phyloP scores from a whole-genome alignment of 2,888 invertebrate genomes.

The Tineola bisselliella region DNA sequence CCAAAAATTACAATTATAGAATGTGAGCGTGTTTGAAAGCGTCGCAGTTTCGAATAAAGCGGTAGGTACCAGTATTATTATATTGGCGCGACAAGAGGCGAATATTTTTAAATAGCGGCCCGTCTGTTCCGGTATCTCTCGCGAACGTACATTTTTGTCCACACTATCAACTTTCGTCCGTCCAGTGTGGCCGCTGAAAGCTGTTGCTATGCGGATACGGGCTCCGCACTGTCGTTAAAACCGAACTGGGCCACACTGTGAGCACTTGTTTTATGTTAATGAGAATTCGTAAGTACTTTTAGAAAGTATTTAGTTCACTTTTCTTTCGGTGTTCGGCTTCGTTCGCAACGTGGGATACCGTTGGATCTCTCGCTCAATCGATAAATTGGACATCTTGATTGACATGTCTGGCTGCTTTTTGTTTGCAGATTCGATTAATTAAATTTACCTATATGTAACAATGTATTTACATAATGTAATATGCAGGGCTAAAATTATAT shows the following conservation, averaged over 20 bases:
- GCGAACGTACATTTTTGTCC: conserved; percentile 19
- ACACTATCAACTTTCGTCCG: conserved; percentile 64
- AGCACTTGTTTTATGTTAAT: conserved; percentile 47
- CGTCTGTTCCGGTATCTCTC: background rate
- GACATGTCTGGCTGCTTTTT: background rate
- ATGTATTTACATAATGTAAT: too few relatives aligned
- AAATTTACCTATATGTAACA: too few relatives aligned
- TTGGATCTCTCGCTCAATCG: background rate
- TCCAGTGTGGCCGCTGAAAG: conserved; percentile 47
- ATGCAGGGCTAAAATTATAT: too few relatives aligned
- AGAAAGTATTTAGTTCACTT: conserved; percentile 53
- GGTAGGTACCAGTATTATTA: background rate
- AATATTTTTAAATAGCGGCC: conserved; percentile 1
- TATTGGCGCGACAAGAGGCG: background rate
- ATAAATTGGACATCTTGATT: background rate
- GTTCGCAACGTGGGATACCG: background rate
- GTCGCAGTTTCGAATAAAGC: background rate
- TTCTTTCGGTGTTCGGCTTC: conserved; percentile 21
- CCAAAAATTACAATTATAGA: background rate
- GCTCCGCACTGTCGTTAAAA: background rate
- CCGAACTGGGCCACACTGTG: conserved; percentile 39
- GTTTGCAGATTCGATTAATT: background rate
- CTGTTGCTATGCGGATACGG: conserved; percentile 62
- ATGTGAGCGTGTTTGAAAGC: background rate
- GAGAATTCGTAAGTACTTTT: conserved; percentile 49